Base-by-base conservation (phyloP, 2,888 invertebrate genomes). In the Vesta saturnalis region DNA sequence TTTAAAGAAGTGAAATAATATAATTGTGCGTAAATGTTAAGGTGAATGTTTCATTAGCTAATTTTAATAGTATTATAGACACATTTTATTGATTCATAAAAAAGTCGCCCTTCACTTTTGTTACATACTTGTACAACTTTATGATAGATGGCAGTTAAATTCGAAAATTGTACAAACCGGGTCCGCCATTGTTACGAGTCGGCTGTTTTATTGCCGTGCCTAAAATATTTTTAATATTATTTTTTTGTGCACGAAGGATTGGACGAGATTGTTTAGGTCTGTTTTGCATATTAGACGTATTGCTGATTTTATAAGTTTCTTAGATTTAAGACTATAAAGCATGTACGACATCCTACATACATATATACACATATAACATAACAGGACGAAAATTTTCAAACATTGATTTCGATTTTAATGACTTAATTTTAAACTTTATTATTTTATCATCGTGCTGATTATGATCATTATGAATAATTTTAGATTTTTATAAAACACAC, bases 121-220 rank as follows among this genome's bases (percentile, higher is more conserved):
- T 6, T 10, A 52, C 12, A 12, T 19, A 19, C 21, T 52, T 19
- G 2, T 39, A 52, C 19, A 10, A 19, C 15, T 14, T 56, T 19
- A 6, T 73, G 74, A 77, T 74, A 83, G 83, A 83, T 83, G 83
- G 81, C 82, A 79, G 73, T 63, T 64, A 71, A 56, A 73, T 75
- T 71, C 72, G 77, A 80, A 79, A 80, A 80, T 80, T 80, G 78
- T 78, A 77, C 76, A 78, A 81, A 81, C 83, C 83, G 81, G 82
- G 82, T 83, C 83, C 83, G 84, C 84, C 84, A 84, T 84, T 83
- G 82, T 83, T 83, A 77, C 80, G 77, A 81, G 81, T 83, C 80
- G 81, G 82, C 81, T 79, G 76, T 72, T 78, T 80, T 80, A 79
- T 79, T 79, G 81, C 81, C 80, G 78, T 81, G 80, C 79, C 79